phyloP scores from a whole-genome alignment of 2,113 vertebrate species.

The Petrocephalus zakoni region DNA sequence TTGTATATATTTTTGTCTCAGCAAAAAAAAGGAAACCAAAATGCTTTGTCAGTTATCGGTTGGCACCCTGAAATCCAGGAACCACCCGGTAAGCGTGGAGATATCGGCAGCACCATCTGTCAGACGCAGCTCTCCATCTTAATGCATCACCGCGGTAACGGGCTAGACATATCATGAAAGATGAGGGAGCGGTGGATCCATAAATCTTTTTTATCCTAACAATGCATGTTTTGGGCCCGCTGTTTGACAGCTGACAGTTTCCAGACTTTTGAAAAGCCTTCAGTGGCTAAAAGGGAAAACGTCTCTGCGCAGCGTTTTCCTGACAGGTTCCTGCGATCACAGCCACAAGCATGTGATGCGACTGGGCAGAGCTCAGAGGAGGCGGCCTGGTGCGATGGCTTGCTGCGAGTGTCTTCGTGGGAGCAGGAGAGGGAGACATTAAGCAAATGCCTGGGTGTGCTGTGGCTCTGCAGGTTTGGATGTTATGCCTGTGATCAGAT shows the following conservation, averaged over 20 bases:
- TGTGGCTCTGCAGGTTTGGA: not conserved
- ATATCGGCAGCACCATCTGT: constrained; percentile 38
- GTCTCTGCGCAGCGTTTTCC: not conserved
- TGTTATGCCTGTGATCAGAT: not conserved
- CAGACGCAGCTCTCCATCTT: constrained; percentile 42
- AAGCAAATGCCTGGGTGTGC: not conserved
- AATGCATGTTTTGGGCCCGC: constrained; percentile 20
- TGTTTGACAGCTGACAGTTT: constrained; percentile 40
- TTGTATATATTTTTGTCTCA: not conserved
- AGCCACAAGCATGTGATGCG: not conserved
- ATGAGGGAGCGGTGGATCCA: constrained; percentile 21
- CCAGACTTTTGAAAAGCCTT: constrained; percentile 21
- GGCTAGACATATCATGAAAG: constrained; percentile 45
- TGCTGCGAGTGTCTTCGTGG: not conserved
- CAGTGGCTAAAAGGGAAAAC: constrained; percentile 17
- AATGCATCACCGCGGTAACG: constrained; percentile 46
- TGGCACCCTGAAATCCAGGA: constrained; percentile 11
- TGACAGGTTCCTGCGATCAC: not conserved
- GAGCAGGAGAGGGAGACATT: not conserved
- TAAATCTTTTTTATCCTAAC: constrained; percentile 49
- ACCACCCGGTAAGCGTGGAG: constrained; percentile 30
- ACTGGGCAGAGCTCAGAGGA: not conserved
- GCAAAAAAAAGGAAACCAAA: not conserved
- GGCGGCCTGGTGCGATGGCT: not conserved
- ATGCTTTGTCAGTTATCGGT: constrained; percentile 22